These are phyloP conservation scores for Chesias legatella DNA, from an alignment of 2,888 invertebrate genomes.

Conservation along the genomic window DNA sequence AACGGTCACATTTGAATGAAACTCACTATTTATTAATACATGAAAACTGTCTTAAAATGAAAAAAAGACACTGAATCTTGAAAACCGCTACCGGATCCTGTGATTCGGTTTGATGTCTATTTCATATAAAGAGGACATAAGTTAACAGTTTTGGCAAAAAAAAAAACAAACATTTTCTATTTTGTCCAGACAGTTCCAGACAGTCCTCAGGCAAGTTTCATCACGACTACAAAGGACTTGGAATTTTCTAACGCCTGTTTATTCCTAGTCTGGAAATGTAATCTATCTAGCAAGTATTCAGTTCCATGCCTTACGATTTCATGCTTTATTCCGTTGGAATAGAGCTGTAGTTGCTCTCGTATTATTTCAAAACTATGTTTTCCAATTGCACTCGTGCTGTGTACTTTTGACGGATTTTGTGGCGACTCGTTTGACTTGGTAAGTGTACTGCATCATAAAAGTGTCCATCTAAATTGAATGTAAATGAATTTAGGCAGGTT, in stretches of 20 bases:
- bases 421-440: slow-evolving; percentile 1
- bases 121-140: too few relatives aligned
- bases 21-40: too few relatives aligned
- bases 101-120: too few relatives aligned
- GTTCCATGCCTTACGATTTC: not conserved
- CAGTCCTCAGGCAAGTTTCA: slow-evolving; percentile 18
- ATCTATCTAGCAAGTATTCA: slow-evolving; percentile 21
- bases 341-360: slow-evolving; percentile 1
- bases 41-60: too few relatives aligned
- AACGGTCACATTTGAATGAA: too few relatives aligned
- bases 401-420: slow-evolving; percentile 12
- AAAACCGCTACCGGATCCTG: too few relatives aligned
- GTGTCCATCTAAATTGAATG: too few relatives aligned
- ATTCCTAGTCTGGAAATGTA: slow-evolving; percentile 25
- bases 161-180: too few relatives aligned
- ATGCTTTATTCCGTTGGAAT: not conserved
- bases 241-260: slow-evolving; percentile 24
- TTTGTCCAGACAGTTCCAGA: slow-evolving; percentile 22
- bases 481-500: too few relatives aligned
- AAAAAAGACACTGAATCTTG: too few relatives aligned
- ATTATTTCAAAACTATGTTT: slow-evolving; percentile 4
- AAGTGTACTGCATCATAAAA: too few relatives aligned
- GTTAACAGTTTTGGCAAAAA: too few relatives aligned
- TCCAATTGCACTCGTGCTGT: not conserved
- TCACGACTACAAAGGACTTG: slow-evolving; percentile 28